Evolutionary conservation across 1,140 invertebrate species (phyloP).

Genomic region (Bombus cullumanus): DNA sequence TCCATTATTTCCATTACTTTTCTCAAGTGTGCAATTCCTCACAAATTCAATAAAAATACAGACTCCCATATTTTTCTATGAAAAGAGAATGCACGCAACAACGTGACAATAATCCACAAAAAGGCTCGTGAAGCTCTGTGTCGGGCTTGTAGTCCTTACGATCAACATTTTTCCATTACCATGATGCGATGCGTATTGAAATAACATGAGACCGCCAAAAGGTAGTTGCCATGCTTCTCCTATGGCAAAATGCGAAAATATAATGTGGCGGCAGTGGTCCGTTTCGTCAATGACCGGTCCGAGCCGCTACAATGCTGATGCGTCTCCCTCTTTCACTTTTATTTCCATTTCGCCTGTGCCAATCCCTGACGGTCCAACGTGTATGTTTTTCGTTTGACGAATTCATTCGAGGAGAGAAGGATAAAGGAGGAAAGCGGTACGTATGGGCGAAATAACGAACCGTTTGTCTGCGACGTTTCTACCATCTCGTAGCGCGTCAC

Average conservation of each 20-base stretch:
- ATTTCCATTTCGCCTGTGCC: slow-evolving; percentile 53
- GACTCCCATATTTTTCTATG: not conserved
- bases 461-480: not conserved
- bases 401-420: slow-evolving; percentile 31
- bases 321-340: slow-evolving; percentile 25
- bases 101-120: slow-evolving; percentile 13
- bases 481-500: not conserved
- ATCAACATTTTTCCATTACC: slow-evolving; percentile 68
- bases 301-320: slow-evolving; percentile 31
- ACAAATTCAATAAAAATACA: not conserved
- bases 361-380: slow-evolving; percentile 30
- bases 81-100: not conserved
- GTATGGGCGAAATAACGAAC: not conserved
- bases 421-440: slow-evolving; percentile 11
- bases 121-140: not conserved
- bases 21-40: not conserved
- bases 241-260: slow-evolving; percentile 39
- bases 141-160: slow-evolving; percentile 49
- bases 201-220: slow-evolving; percentile 52
- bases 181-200: slow-evolving; percentile 66
- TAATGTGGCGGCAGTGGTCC: slow-evolving; percentile 37
- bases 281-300: slow-evolving; percentile 24
- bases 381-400: slow-evolving; percentile 42
- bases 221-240: slow-evolving; percentile 33
- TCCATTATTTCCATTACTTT: no score